Conservation (phyloP, 2,113 vertebrate species). For the Campylorhamphus procurvoides region DNA sequence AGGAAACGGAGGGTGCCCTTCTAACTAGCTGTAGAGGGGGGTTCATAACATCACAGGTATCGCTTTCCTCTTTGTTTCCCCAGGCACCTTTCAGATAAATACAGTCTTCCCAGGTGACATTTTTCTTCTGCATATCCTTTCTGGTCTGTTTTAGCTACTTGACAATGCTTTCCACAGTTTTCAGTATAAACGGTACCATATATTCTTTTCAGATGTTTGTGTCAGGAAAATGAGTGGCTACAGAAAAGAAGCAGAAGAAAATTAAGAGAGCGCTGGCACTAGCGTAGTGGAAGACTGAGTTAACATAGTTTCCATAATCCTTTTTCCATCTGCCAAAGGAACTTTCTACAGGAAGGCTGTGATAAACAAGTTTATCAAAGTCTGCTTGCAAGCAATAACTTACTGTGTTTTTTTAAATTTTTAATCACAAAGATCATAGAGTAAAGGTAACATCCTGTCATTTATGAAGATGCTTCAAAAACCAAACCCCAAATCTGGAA, state of each 20-base stretch:
- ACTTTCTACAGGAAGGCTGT: neutral
- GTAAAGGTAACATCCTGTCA: neutral
- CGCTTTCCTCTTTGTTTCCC: neutral
- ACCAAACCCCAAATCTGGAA: neutral
- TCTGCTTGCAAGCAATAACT: neutral
- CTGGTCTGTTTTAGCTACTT: neutral
- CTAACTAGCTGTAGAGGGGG: neutral
- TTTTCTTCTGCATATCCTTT: neutral
- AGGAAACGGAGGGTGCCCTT: neutral
- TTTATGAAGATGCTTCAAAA: neutral
- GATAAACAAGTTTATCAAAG: conserved; percentile 6
- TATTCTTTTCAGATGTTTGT: neutral
- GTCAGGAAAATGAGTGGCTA: neutral
- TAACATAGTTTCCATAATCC: conserved; percentile 6
- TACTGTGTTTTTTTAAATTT: neutral
- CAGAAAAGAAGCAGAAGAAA: neutral
- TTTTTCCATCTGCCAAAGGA: neutral
- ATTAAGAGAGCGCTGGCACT: neutral
- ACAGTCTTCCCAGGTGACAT: neutral
- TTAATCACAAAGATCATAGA: neutral
- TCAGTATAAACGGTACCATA: neutral
- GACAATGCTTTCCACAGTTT: neutral
- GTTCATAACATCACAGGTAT: neutral
- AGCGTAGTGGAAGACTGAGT: neutral
- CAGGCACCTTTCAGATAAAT: neutral